phyloP scores from a whole-genome alignment of 1,140 invertebrate genomes.

The Trichoplusia ni region DNA sequence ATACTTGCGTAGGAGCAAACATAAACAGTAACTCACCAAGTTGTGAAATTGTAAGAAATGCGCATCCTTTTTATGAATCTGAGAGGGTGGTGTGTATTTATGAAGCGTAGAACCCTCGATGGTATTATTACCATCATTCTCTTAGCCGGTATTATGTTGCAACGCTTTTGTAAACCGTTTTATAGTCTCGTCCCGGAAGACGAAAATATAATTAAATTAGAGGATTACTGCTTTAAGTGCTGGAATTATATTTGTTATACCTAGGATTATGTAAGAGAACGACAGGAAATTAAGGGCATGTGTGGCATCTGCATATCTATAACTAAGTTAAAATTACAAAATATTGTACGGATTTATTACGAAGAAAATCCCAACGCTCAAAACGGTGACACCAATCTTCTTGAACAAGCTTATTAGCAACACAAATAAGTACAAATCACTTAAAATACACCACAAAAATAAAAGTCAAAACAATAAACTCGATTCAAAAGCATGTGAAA shows the following conservation, averaged over 20 bases:
- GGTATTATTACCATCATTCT: conserved; percentile 44
- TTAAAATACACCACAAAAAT: not conserved
- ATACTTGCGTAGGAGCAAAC: conserved; percentile 15
- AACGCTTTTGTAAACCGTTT: conserved; percentile 21
- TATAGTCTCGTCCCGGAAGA: conserved; percentile 11
- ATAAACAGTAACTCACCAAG: conserved; percentile 24
- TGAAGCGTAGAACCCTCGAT: conserved; percentile 37
- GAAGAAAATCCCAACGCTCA: too few relatives aligned
- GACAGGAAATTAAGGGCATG: too few relatives aligned
- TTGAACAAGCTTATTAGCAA: too few relatives aligned
- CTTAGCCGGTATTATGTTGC: conserved; percentile 23
- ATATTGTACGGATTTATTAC: too few relatives aligned
- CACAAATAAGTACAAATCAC: too few relatives aligned
- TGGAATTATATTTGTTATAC: not conserved
- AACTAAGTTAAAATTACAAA: too few relatives aligned
- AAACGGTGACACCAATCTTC: too few relatives aligned
- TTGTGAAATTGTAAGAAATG: conserved; percentile 31
- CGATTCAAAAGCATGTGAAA: not conserved
- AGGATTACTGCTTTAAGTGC: not conserved
- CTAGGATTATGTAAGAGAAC: not conserved
- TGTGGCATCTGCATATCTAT: too few relatives aligned
- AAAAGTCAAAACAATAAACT: not conserved
- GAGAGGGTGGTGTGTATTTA: conserved; percentile 19
- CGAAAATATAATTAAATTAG: conserved; percentile 11
- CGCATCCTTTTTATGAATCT: conserved; percentile 28